Evolutionary conservation across 2,888 invertebrate genomes (phyloP).

Genomic region (Hypercompe scribonia): DNA sequence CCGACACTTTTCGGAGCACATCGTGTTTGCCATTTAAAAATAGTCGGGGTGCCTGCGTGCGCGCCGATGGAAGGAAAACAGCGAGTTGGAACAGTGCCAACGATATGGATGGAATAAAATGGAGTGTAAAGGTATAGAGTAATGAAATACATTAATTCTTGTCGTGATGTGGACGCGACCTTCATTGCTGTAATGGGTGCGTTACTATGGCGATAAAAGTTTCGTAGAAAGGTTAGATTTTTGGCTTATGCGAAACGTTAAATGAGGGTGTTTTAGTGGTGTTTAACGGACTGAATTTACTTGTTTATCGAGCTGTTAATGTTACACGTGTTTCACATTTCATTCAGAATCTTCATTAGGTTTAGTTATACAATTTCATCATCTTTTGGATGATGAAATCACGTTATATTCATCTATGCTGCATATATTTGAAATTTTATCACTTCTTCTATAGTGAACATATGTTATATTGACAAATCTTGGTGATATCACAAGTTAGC

Average conservation of each 20-base stretch:
- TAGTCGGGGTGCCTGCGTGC: slow-evolving; percentile 56
- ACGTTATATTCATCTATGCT: background rate
- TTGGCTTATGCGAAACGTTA: background rate
- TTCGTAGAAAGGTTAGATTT: background rate
- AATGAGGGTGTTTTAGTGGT: slow-evolving; percentile 5
- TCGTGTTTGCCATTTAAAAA: slow-evolving; percentile 57
- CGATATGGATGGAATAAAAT: slow-evolving; percentile 48
- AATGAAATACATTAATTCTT: slow-evolving; percentile 40
- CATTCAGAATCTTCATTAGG: background rate
- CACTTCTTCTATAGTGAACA: background rate
- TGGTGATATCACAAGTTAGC: background rate
- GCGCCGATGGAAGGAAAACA: slow-evolving; percentile 65
- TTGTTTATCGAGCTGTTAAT: background rate
- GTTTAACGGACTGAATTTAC: slow-evolving; percentile 1
- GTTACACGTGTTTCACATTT: slow-evolving; percentile 20
- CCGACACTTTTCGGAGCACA: slow-evolving; percentile 53
- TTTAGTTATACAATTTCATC: background rate
- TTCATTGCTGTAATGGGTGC: background rate
- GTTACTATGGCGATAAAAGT: slow-evolving; percentile 1
- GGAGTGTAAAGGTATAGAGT: slow-evolving; percentile 40
- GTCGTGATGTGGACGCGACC: slow-evolving; percentile 22
- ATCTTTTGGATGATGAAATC: background rate
- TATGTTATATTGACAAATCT: too few species aligned
- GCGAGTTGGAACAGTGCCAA: slow-evolving; percentile 62
- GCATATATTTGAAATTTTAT: background rate